phyloP scores from a whole-genome alignment of 2,113 vertebrate species.

The Coregonus clupeaformis region DNA sequence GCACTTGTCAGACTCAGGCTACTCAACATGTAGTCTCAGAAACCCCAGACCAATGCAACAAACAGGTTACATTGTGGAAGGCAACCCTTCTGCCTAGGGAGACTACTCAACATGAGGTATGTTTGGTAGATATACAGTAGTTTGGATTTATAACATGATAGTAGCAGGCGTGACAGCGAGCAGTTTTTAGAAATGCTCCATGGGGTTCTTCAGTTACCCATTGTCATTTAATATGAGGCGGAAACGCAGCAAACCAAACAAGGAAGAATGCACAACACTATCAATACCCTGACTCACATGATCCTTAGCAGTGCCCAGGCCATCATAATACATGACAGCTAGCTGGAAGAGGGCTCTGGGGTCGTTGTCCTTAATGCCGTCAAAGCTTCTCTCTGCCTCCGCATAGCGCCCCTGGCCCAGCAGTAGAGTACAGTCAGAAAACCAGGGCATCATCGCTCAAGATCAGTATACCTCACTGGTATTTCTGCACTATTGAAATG shows the following conservation, averaged over 20 bases:
- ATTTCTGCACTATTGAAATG: not conserved
- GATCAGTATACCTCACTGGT: not conserved
- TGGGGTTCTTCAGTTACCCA: not conserved
- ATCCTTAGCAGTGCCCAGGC: conserved; percentile 70
- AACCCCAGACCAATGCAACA: not conserved
- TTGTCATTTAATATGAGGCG: not conserved
- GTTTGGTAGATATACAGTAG: too few species aligned
- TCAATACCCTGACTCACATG: conserved; percentile 65
- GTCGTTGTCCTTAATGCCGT: conserved; percentile 74
- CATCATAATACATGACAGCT: conserved; percentile 83
- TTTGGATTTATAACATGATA: too few species aligned
- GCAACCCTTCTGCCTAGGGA: too few species aligned
- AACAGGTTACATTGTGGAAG: too few species aligned
- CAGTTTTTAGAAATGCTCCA: too few species aligned
- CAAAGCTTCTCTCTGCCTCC: conserved; percentile 74
- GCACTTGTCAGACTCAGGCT: not conserved
- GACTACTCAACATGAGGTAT: too few species aligned
- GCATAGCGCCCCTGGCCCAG: conserved; percentile 71
- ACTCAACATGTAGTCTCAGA: too few species aligned
- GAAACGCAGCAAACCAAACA: not conserved
- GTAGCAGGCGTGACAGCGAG: too few species aligned
- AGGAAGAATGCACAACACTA: not conserved
- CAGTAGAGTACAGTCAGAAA: not conserved
- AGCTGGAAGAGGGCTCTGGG: conserved; percentile 80
- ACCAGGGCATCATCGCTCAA: not conserved